Percentiles rank a stretch among this genome's conserved stretches.
Conservation (phyloP, 2,113 vertebrate genomes). For the Acinonyx jubatus region DNA sequence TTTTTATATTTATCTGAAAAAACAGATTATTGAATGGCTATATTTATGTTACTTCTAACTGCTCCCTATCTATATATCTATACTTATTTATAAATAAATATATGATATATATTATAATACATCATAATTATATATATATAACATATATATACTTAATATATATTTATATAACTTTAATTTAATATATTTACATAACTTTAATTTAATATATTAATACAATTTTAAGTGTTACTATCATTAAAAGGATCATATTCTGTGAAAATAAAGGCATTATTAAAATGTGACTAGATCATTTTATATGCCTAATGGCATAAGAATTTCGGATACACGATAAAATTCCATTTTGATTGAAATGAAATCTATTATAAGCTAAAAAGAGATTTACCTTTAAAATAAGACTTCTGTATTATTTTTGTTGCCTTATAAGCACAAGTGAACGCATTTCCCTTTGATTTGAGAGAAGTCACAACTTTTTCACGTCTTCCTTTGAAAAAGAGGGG, state of each 20-base stretch:
- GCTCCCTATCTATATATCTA: neutral
- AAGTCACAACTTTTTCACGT: neutral
- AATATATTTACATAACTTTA: neutral
- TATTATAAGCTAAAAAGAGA: neutral
- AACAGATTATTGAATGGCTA: neutral
- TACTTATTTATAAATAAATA: no score
- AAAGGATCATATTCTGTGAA: neutral
- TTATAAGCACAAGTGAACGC: neutral
- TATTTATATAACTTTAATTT: neutral
- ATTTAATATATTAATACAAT: neutral
- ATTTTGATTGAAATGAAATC: neutral
- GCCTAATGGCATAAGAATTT: neutral
- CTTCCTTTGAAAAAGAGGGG: neutral
- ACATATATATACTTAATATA: no score
- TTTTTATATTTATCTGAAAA: neutral
- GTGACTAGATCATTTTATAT: neutral
- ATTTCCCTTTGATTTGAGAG: neutral
- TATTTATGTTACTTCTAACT: neutral
- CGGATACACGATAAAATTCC: neutral
- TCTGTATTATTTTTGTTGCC: neutral
- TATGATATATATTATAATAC: no score
- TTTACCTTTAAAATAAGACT: neutral
- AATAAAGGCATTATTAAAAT: slow-evolving; percentile 2
- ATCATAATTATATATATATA: no score
- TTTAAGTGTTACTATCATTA: neutral